A percentile compares a stretch with the other conserved stretches of the same genome.
Evolutionary conservation across 2,888 invertebrate species (phyloP).

Genomic region (Creontiades dilutus): DNA sequence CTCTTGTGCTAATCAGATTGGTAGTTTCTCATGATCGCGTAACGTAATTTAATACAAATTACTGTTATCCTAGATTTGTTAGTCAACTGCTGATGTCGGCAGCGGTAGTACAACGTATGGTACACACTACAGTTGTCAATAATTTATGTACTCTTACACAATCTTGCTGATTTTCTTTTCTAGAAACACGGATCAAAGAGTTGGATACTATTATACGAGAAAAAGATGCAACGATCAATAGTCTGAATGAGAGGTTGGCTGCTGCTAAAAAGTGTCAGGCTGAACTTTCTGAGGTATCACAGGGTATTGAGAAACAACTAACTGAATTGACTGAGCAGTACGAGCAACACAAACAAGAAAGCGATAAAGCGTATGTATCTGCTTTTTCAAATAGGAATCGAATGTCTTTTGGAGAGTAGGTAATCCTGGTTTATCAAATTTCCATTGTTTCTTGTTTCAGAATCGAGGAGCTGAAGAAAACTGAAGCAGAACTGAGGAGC

Average conservation of each 20-base stretch:
- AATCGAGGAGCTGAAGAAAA: slow-evolving; percentile 72
- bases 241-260: slow-evolving; percentile 86
- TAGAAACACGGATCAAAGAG: slow-evolving; percentile 83
- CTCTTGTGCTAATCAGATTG: too few relatives aligned
- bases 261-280: slow-evolving; percentile 87
- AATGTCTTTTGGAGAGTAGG: neutral
- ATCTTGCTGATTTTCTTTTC: slow-evolving; percentile 65
- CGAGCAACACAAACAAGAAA: slow-evolving; percentile 81
- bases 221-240: slow-evolving; percentile 83
- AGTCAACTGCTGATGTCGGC: too few relatives aligned
- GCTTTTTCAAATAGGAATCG: neutral
- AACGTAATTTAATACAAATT: too few relatives aligned
- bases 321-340: slow-evolving; percentile 83
- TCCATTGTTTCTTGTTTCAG: slow-evolving; percentile 37
- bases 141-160: too few relatives aligned
- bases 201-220: slow-evolving; percentile 84
- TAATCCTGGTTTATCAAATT: neutral
- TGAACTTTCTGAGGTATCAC: slow-evolving; percentile 91
- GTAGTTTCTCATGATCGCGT: too few relatives aligned
- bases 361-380: slow-evolving; percentile 78
- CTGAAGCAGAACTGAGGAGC: slow-evolving; percentile 74
- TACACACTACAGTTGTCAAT: too few relatives aligned
- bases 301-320: slow-evolving; percentile 89
- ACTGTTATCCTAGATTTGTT: too few relatives aligned
- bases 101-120: too few relatives aligned